Evolutionary conservation across 1,140 invertebrate genomes (phyloP).

Genomic region (Cotesia typhae): DNA sequence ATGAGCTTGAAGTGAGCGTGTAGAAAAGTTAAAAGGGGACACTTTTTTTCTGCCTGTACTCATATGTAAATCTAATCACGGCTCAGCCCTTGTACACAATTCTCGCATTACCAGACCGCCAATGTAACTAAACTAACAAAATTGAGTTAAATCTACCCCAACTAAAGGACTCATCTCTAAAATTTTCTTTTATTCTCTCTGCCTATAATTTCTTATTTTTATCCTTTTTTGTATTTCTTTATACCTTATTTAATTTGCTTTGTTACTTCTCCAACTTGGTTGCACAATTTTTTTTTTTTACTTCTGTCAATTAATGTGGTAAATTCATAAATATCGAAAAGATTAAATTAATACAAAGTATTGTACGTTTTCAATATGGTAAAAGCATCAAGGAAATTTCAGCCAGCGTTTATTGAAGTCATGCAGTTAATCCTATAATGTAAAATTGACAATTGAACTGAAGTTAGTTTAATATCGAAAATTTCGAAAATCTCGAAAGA

Average conservation of each 20-base stretch:
- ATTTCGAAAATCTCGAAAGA: too few relatives aligned
- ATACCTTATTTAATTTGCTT: conserved; percentile 3
- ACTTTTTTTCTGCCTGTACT: conserved; percentile 35
- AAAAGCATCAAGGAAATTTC: conserved; percentile 44
- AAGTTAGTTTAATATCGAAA: too few relatives aligned
- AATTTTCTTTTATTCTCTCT: conserved; percentile 23
- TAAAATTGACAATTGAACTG: too few relatives aligned
- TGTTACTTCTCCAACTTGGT: conserved; percentile 1
- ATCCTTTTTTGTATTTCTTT: conserved; percentile 1
- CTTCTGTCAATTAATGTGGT: too few relatives aligned
- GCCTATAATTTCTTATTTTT: conserved; percentile 10
- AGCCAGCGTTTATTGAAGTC: conserved; percentile 59
- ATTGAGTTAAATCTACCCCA: conserved; percentile 46
- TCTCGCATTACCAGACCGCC: conserved; percentile 38
- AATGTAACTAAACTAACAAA: conserved; percentile 53
- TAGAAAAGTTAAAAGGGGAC: conserved; percentile 27
- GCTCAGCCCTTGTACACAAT: conserved; percentile 39
- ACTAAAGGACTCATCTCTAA: conserved; percentile 26
- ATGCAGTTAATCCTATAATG: too few relatives aligned
- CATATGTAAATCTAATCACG: conserved; percentile 55
- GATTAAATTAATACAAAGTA: too few relatives aligned
- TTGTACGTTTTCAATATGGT: too few relatives aligned
- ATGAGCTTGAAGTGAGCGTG: conserved; percentile 27
- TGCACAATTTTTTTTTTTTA: conserved; percentile 13
- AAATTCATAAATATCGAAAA: too few relatives aligned